Evolutionary conservation across 1,140 invertebrate species (phyloP).

Genomic region (Drosophila persimilis): DNA sequence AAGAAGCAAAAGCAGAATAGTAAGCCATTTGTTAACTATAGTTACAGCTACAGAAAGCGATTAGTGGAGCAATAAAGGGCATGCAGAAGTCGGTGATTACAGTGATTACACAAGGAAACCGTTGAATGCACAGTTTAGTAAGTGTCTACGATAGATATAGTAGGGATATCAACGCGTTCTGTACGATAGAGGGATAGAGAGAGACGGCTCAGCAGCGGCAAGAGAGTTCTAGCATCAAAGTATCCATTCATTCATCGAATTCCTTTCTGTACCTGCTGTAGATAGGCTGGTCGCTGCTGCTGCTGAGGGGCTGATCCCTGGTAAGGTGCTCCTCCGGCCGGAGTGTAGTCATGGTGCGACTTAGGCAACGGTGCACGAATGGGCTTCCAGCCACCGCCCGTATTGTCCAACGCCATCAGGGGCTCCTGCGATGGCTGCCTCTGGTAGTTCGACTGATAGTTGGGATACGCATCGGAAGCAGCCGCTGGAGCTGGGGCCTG

Average conservation of each 20-base stretch:
- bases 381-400: slow-evolving; percentile 67
- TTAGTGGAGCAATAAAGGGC: slow-evolving; percentile 2
- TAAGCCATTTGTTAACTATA: slow-evolving; percentile 45
- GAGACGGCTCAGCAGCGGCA: slow-evolving; percentile 18
- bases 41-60: slow-evolving; percentile 9
- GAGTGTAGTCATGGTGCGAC: slow-evolving; percentile 44
- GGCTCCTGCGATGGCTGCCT: slow-evolving; percentile 30
- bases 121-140: no score
- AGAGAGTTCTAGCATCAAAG: slow-evolving; percentile 37
- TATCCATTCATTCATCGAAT: no score
- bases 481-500: no score
- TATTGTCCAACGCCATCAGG: slow-evolving; percentile 26
- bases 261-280: slow-evolving; percentile 69
- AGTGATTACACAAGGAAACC: slow-evolving; percentile 4
- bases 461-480: slow-evolving; percentile 9
- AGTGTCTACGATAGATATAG: no score
- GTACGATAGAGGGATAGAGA: slow-evolving; percentile 7
- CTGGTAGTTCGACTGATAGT: slow-evolving; percentile 29
- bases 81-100: slow-evolving; percentile 8
- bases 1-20: slow-evolving; percentile 44
- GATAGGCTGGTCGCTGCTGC: slow-evolving; percentile 68
- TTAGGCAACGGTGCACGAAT: slow-evolving; percentile 69
- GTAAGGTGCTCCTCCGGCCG: slow-evolving; percentile 32
- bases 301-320: slow-evolving; percentile 20
- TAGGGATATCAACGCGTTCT: not conserved